phyloP scores from a whole-genome alignment of 2,888 invertebrate genomes.

The Tetrapedia diversipes region DNA sequence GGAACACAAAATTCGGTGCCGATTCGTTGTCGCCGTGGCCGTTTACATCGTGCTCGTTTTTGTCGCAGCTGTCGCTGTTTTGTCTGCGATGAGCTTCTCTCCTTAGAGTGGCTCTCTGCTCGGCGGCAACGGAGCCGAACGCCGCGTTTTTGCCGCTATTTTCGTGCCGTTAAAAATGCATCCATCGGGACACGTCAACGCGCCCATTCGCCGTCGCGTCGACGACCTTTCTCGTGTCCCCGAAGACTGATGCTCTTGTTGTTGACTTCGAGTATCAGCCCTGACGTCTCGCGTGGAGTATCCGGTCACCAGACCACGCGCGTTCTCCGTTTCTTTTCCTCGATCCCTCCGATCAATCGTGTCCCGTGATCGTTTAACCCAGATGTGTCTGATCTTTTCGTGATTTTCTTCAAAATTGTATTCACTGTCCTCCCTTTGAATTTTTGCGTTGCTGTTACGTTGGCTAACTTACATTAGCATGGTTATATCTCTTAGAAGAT shows the following conservation, averaged over 20 bases:
- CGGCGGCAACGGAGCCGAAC: constrained; percentile 31
- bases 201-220: constrained; percentile 71
- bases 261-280: constrained; percentile 15
- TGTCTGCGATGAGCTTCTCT: constrained; percentile 67
- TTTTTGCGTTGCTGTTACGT: too few species aligned
- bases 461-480: too few species aligned
- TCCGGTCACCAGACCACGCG: neutral
- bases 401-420: too few species aligned
- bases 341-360: neutral
- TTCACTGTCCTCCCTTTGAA: too few species aligned
- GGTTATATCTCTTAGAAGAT: too few species aligned
- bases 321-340: neutral
- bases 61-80: constrained; percentile 78
- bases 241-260: constrained; percentile 28
- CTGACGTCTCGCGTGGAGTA: constrained; percentile 9
- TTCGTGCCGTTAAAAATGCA: constrained; percentile 81
- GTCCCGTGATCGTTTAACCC: too few species aligned
- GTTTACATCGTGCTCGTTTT: constrained; percentile 65
- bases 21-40: constrained; percentile 54
- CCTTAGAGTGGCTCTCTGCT: constrained; percentile 32
- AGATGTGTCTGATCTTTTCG: too few species aligned
- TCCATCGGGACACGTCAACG: constrained; percentile 78
- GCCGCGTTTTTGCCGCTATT: constrained; percentile 76
- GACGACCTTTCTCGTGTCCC: constrained; percentile 61
- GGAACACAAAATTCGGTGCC: constrained; percentile 59